Percentiles rank a stretch among this genome's conserved stretches.
phyloP scores from a whole-genome alignment of 2,113 vertebrate genomes.

The Cepphus grylle region DNA sequence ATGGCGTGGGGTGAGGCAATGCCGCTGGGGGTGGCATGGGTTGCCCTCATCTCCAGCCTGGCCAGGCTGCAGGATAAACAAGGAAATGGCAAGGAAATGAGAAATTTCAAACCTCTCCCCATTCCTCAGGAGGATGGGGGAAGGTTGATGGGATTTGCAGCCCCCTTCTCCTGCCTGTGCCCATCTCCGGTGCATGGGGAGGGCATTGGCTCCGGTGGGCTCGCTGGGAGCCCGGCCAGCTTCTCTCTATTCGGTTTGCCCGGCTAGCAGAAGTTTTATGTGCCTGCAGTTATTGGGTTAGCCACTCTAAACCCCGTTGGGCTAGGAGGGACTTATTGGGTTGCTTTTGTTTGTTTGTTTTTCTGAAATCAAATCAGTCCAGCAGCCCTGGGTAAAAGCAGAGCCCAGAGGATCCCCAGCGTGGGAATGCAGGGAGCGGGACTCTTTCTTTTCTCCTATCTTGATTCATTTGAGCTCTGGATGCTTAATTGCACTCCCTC shows the following conservation, averaged over 20 bases:
- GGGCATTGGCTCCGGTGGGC: background rate
- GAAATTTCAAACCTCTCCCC: background rate
- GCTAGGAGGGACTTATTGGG: background rate
- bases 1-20: rapidly evolving
- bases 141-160: background rate
- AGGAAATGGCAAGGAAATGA: background rate
- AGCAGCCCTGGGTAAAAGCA: background rate
- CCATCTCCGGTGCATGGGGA: background rate
- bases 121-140: background rate
- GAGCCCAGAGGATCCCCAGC: background rate
- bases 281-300: constrained; percentile 34
- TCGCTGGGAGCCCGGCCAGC: background rate
- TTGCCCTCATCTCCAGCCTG: background rate
- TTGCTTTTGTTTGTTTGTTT: background rate
- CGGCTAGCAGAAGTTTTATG: background rate
- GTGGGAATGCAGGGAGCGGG: background rate
- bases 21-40: rapidly evolving
- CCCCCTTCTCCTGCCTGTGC: background rate
- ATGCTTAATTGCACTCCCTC: constrained; percentile 47
- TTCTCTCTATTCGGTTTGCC: background rate
- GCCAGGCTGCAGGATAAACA: background rate
- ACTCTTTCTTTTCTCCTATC: background rate
- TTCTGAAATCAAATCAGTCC: constrained; percentile 9
- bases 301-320: background rate
- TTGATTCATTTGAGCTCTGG: constrained; percentile 56